These are phyloP conservation scores for Urosaurus nigricauda DNA, from an alignment of 2,797 vertebrate genomes.

Conservation along the genomic window DNA sequence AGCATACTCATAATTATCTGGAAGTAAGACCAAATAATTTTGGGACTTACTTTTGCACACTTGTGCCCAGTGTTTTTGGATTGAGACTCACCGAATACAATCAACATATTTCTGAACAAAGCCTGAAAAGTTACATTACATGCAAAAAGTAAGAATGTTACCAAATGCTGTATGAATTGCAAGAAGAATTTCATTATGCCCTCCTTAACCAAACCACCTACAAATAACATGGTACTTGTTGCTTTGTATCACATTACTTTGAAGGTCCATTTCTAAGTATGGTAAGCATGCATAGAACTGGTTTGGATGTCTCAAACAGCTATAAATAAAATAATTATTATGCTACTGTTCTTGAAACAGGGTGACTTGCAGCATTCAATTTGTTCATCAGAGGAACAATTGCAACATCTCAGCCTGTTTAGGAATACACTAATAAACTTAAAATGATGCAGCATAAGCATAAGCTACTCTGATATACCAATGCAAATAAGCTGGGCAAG, in stretches of 20 bases:
- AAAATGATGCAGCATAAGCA: not conserved
- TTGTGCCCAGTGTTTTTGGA: not conserved
- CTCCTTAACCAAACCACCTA: too few species aligned
- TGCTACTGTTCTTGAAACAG: not conserved
- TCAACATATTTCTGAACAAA: too few species aligned
- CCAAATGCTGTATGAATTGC: too few species aligned
- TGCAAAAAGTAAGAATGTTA: too few species aligned
- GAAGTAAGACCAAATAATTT: not conserved
- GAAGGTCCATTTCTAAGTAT: not conserved
- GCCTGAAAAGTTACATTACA: too few species aligned
- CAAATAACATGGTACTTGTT: too few species aligned
- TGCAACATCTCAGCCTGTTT: not conserved
- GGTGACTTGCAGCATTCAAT: not conserved
- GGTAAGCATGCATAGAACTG: not conserved
- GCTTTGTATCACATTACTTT: too few species aligned
- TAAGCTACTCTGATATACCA: not conserved
- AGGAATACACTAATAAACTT: not conserved
- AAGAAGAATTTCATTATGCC: too few species aligned
- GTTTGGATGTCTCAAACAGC: too few species aligned
- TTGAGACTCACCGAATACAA: not conserved
- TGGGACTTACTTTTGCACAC: not conserved
- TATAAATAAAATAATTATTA: not conserved
- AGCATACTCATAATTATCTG: not conserved
- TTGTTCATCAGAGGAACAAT: not conserved
- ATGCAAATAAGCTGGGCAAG: not conserved